A percentile compares a stretch with the other conserved stretches of the same genome.
These are phyloP conservation scores for Ciconia boyciana DNA, from an alignment of 2,113 vertebrate species.

Conservation along the genomic window DNA sequence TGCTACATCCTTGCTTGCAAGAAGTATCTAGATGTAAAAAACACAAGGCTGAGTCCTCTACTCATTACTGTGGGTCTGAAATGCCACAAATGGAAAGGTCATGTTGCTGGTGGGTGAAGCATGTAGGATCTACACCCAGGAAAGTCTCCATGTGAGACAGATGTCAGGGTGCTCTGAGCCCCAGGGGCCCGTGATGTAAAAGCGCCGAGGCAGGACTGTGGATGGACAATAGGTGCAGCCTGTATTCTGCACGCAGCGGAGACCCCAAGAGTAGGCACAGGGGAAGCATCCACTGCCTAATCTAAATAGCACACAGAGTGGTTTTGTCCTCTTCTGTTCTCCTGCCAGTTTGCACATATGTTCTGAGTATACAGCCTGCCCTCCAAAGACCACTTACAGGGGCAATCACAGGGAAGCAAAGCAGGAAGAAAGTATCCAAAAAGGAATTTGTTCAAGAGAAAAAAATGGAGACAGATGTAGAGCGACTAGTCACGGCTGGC, in stretches of 20 bases:
- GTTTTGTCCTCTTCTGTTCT: slow-evolving; percentile 65
- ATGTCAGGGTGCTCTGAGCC: not conserved
- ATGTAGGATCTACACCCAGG: not conserved
- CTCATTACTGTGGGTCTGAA: not conserved
- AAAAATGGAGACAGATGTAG: slow-evolving; percentile 63
- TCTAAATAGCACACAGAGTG: slow-evolving; percentile 58
- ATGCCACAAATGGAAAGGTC: not conserved
- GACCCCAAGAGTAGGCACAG: slow-evolving; percentile 23
- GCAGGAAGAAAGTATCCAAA: slow-evolving; percentile 62
- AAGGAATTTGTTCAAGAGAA: slow-evolving; percentile 60
- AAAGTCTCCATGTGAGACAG: not conserved
- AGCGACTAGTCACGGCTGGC: slow-evolving; percentile 41
- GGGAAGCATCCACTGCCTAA: slow-evolving; percentile 40
- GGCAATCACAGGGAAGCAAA: slow-evolving; percentile 63
- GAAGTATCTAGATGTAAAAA: not conserved
- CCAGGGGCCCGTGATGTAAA: not conserved
- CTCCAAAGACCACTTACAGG: slow-evolving; percentile 64
- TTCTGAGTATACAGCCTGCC: slow-evolving; percentile 55
- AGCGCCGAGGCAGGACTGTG: not conserved
- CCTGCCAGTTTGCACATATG: slow-evolving; percentile 64
- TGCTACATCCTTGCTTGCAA: not conserved
- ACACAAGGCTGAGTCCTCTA: not conserved
- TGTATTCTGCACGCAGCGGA: not conserved
- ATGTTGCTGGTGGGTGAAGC: not conserved
- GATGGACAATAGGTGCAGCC: slow-evolving; percentile 28